Conservation (phyloP, 2,113 vertebrate genomes). For the Pituophis catenifer region DNA sequence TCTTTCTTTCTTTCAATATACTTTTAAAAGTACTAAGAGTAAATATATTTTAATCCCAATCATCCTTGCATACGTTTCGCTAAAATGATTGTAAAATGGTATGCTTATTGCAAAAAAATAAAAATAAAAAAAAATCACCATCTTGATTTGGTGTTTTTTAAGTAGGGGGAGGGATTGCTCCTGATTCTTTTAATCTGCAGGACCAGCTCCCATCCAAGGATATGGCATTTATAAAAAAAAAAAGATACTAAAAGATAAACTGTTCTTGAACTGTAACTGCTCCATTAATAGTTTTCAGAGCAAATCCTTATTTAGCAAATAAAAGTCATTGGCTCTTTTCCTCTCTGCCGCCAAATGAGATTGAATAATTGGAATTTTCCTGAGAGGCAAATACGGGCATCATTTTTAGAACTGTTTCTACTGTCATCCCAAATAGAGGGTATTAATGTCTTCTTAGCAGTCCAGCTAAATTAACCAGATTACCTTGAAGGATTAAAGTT, state of each 20-base stretch:
- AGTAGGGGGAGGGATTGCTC: neutral
- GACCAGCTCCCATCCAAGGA: constrained; percentile 29
- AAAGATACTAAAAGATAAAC: constrained; percentile 48
- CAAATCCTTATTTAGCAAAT: constrained; percentile 61
- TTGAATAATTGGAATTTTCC: neutral
- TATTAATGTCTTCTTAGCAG: constrained; percentile 17
- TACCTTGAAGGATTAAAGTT: constrained; percentile 47
- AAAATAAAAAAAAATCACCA: too few species aligned
- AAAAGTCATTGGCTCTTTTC: neutral
- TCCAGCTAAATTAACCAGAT: constrained; percentile 36
- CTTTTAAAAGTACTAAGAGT: neutral
- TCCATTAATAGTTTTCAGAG: constrained; percentile 47
- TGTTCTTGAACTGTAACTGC: constrained; percentile 39
- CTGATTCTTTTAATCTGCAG: constrained; percentile 12
- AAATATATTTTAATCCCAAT: neutral
- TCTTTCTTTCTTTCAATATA: neutral
- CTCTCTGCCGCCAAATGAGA: too few species aligned
- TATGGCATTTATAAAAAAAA: neutral
- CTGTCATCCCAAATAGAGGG: neutral
- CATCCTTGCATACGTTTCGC: too few species aligned
- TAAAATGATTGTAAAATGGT: neutral
- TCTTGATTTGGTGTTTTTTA: neutral
- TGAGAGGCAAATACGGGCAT: neutral
- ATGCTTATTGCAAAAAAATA: too few species aligned
- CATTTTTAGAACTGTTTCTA: neutral